A percentile compares a stretch with the other conserved stretches of the same genome.
These are phyloP conservation scores for Ellobius talpinus DNA, from an alignment of 2,113 vertebrate genomes.

Conservation along the genomic window DNA sequence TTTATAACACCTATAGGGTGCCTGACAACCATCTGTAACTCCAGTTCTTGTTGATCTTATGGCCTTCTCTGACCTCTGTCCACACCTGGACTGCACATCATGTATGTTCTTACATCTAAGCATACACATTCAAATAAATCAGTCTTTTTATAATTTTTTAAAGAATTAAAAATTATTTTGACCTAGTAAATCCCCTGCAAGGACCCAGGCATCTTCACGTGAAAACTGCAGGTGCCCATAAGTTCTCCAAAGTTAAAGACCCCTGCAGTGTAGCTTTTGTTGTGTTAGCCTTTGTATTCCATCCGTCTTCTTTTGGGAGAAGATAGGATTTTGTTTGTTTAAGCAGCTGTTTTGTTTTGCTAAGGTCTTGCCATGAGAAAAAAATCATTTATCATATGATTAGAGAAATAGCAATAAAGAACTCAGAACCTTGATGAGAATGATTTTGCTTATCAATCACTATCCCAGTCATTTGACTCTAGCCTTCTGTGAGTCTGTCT, in stretches of 20 bases:
- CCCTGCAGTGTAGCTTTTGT: neutral
- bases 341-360: neutral
- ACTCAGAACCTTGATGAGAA: neutral
- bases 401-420: neutral
- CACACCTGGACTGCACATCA: neutral
- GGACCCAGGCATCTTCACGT: neutral
- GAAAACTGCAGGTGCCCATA: neutral
- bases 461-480: neutral
- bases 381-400: neutral
- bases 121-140: neutral
- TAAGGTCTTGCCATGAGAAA: neutral
- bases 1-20: no score
- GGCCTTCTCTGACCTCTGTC: neutral
- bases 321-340: neutral
- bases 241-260: neutral
- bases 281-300: neutral
- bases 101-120: neutral
- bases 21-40: neutral
- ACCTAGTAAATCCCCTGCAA: neutral
- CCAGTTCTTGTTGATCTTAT: neutral
- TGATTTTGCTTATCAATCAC: neutral
- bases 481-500: neutral
- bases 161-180: neutral
- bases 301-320: neutral
- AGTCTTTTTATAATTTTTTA: neutral